Percentiles rank a stretch among this genome's conserved stretches.
Conservation (phyloP, 2,113 vertebrate genomes). For the Mobula hypostoma region DNA sequence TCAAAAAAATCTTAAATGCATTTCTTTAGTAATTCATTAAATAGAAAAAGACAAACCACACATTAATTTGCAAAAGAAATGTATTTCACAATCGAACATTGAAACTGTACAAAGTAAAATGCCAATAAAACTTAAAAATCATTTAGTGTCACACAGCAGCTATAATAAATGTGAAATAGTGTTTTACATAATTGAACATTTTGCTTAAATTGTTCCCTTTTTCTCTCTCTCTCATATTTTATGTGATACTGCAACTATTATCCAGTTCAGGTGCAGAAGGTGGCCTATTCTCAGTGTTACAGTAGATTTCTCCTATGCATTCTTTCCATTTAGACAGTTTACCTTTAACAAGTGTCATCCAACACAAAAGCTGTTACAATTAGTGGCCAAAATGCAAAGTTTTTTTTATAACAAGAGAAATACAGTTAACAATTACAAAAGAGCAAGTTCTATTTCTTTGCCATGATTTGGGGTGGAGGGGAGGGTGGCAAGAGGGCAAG, state of each 20-base stretch:
- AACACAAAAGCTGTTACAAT: slow-evolving; percentile 24
- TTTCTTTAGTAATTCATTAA: background rate
- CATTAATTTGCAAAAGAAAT: slow-evolving; percentile 47
- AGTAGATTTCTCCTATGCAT: slow-evolving; percentile 16
- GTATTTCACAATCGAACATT: slow-evolving; percentile 43
- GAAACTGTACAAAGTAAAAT: slow-evolving; percentile 52
- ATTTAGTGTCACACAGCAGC: slow-evolving; percentile 51
- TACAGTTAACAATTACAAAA: background rate
- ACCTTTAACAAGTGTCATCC: slow-evolving; percentile 31
- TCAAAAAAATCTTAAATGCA: background rate
- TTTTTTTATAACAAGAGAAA: slow-evolving; percentile 19
- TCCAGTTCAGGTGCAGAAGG: slow-evolving; percentile 20
- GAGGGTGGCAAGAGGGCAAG: background rate
- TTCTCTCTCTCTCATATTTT: slow-evolving; percentile 21
- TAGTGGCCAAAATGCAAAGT: slow-evolving; percentile 24
- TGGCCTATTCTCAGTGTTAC: slow-evolving; percentile 24
- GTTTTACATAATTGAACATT: slow-evolving; percentile 43
- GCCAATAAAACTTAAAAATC: slow-evolving; percentile 41
- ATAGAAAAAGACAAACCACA: background rate
- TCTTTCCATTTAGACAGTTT: slow-evolving; percentile 18
- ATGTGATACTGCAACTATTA: slow-evolving; percentile 23
- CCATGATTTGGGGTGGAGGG: background rate
- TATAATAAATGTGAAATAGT: slow-evolving; percentile 51
- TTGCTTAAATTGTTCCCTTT: slow-evolving; percentile 41
- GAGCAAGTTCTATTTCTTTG: background rate